These are phyloP conservation scores for Morpho helenor DNA, from an alignment of 2,888 invertebrate species.

Conservation along the genomic window DNA sequence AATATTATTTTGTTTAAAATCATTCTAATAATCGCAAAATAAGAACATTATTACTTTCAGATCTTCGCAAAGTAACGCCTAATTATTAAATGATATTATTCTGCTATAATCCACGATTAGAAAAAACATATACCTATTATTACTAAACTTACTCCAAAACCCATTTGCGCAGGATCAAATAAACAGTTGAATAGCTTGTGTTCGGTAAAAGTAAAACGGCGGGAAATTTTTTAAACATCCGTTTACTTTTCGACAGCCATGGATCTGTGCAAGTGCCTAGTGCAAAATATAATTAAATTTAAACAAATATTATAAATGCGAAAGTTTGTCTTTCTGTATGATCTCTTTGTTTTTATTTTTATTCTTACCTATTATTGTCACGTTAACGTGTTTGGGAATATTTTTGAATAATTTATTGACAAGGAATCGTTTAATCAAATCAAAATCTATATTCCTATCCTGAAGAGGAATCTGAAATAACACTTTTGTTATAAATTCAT, in stretches of 20 bases:
- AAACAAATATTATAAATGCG: no score
- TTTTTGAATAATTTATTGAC: conserved; percentile 43
- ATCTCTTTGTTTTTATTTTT: no score
- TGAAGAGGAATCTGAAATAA: conserved; percentile 38
- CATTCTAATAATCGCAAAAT: no score
- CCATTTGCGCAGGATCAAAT: conserved; percentile 49
- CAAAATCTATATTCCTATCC: conserved; percentile 35
- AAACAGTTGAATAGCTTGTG: conserved; percentile 43
- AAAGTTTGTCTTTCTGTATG: no score
- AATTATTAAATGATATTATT: no score
- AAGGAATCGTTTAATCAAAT: conserved; percentile 37
- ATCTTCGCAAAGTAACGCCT: no score
- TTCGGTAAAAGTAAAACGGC: conserved; percentile 46
- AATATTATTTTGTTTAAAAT: no score
- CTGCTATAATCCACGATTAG: neutral
- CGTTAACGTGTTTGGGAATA: conserved; percentile 44
- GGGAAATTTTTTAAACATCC: conserved; percentile 47
- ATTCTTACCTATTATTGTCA: conserved; percentile 51
- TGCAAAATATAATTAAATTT: no score
- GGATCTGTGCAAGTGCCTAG: conserved; percentile 50
- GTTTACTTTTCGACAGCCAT: conserved; percentile 44
- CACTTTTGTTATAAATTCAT: neutral
- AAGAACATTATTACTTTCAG: no score
- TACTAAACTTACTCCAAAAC: conserved; percentile 17
- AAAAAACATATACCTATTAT: neutral